Evolutionary conservation across 2,888 invertebrate species (phyloP).

Genomic region (Idaea straminata): DNA sequence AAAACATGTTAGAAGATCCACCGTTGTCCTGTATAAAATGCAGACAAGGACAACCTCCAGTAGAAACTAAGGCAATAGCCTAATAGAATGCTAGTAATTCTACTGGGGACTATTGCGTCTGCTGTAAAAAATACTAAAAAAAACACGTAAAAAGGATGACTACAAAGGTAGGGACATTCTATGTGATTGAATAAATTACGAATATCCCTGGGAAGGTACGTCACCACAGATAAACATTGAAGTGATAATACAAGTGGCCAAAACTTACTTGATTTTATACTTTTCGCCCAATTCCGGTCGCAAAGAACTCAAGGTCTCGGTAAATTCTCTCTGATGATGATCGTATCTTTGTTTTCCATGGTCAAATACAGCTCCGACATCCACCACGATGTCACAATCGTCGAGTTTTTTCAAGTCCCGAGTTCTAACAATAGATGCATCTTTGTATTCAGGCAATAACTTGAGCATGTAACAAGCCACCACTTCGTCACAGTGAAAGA

Average conservation of each 20-base stretch:
- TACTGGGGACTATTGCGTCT: too few species aligned
- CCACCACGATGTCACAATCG: conserved; percentile 95
- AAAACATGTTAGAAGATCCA: too few species aligned
- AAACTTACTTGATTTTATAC: conserved; percentile 79
- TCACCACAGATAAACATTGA: too few species aligned
- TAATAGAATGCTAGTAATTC: too few species aligned
- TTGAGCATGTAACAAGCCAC: conserved; percentile 96
- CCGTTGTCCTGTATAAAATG: too few species aligned
- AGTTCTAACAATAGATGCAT: conserved; percentile 89
- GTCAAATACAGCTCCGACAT: conserved; percentile 94
- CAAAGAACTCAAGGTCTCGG: conserved; percentile 83
- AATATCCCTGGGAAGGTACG: too few species aligned
- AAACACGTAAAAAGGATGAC: too few species aligned
- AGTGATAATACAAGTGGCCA: not conserved
- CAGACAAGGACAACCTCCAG: too few species aligned
- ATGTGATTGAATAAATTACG: too few species aligned
- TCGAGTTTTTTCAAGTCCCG: conserved; percentile 82
- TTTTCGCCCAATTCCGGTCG: conserved; percentile 80
- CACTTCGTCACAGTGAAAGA: conserved; percentile 96
- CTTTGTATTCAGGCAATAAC: conserved; percentile 87
- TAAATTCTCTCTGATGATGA: conserved; percentile 94
- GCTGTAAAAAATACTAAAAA: too few species aligned
- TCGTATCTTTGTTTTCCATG: conserved; percentile 89
- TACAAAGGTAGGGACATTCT: too few species aligned
- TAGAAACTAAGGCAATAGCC: too few species aligned